A percentile compares a stretch with the other conserved stretches of the same genome.
Conservation (phyloP, 2,888 invertebrate species). For the Luperina testacea region DNA sequence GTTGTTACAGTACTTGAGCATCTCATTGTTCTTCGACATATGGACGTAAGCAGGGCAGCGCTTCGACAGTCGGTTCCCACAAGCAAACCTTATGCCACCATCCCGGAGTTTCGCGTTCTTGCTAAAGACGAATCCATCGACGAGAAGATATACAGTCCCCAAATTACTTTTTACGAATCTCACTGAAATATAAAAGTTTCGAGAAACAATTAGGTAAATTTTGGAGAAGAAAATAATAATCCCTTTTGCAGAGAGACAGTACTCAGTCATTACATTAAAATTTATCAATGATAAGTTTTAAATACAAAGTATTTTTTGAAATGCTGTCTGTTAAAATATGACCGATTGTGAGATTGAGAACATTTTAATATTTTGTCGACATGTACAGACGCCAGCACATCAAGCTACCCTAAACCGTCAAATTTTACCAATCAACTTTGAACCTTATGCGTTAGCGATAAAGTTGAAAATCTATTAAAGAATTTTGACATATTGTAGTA, state of each 20-base stretch:
- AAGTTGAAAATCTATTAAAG: no score
- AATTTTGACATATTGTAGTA: no score
- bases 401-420: no score
- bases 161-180: conserved; percentile 61
- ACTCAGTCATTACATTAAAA: not conserved
- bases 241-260: not conserved
- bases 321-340: not conserved
- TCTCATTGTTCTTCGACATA: conserved; percentile 61
- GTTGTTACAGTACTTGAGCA: conserved; percentile 56
- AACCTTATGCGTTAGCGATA: no score
- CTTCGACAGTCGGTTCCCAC: conserved; percentile 66
- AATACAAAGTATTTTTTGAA: not conserved
- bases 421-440: no score
- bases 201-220: not conserved
- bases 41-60: conserved; percentile 66
- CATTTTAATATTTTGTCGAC: not conserved
- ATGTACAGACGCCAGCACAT: not conserved
- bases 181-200: conserved; percentile 60
- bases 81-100: conserved; percentile 65
- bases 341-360: not conserved
- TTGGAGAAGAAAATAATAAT: not conserved
- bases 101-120: conserved; percentile 61
- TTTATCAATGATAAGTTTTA: not conserved
- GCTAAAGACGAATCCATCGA: conserved; percentile 70
- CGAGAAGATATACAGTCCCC: conserved; percentile 64